Base-by-base conservation (phyloP, 2,113 vertebrate genomes). In the Actenoides lindsayi region DNA sequence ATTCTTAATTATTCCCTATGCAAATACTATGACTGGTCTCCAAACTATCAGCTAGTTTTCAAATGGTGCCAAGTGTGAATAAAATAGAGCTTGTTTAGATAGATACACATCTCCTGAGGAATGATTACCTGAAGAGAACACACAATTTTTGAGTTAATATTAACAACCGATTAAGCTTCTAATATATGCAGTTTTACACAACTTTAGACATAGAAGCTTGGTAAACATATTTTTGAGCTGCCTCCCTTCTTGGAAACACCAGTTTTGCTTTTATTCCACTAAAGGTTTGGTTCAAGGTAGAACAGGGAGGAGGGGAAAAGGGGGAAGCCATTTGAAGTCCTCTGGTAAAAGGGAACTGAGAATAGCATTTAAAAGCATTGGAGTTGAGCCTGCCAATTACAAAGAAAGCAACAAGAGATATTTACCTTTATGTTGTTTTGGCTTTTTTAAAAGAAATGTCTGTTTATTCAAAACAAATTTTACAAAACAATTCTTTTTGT, bases 391-490 rank as follows among this genome's bases (percentile, higher is more conserved):
- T 54, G 41, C 35, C 82, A 77, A 44, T 64, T 89, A 83, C 69
- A 89, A 93, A 93, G 46, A 83, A 96, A 56, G 41, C 42, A 93
- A 94, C 46, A 62, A 64, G 37, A 86, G 10, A 92, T 18, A 78
- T 51, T 83, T 51, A 89, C 23, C 30, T 87, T 87, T 70, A 14
- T 84, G 69, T 48, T 74, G n/a, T 62, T 88, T 50, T 57, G 6
- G 0, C 21, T 87, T 96, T 94, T 94, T 87, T 63, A 89, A 64
- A 86, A 81, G 60, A 62, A 62, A 62, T 39, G 35, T 62, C 59
- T 37, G 56, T 98, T 98, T 98, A 98, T 98, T 98, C 97, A 94
- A 98, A 98, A 98, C 82, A 95, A 79, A 83, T 96, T 97, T 97
- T 97, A 97, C 95, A 88, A 96, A 98, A 97, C 93, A 96, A 97